Conservation (phyloP, 2,797 vertebrate species). For the Remorina albescens region DNA sequence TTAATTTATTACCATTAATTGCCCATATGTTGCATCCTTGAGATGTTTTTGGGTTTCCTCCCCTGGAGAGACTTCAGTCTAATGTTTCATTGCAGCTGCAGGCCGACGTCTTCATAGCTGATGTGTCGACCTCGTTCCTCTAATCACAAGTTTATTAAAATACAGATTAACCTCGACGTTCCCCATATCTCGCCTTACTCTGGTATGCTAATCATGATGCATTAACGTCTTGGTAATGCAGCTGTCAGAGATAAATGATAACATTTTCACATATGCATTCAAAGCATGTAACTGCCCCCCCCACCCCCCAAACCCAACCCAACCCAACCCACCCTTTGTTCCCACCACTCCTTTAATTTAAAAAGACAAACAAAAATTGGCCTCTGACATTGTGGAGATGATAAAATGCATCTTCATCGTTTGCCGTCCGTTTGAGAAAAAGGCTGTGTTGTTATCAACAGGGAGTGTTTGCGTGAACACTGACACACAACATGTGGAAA, state of each 20-base stretch:
- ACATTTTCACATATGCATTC: not conserved
- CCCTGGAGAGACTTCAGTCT: not conserved
- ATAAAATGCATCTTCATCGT: conserved; percentile 49
- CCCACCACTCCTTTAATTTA: not conserved
- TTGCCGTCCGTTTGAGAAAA: conserved; percentile 42
- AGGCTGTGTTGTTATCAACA: conserved; percentile 32
- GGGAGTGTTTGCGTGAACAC: conserved; percentile 7
- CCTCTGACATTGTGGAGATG: not conserved
- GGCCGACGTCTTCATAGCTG: not conserved
- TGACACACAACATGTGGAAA: not conserved
- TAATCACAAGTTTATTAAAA: conserved; percentile 4
- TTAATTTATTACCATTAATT: conserved; percentile 34
- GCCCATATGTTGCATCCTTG: conserved; percentile 17
- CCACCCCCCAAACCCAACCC: too few relatives aligned
- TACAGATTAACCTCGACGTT: too few relatives aligned
- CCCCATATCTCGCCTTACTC: not conserved
- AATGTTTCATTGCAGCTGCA: conserved; percentile 11
- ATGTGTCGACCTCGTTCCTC: conserved; percentile 3
- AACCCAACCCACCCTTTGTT: not conserved
- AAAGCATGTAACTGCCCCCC: too few relatives aligned
- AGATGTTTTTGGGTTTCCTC: conserved; percentile 18
- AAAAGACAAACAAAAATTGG: conserved; percentile 3
- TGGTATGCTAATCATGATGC: not conserved
- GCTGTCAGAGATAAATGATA: not conserved
- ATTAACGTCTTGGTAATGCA: not conserved